Conservation (phyloP, 2,888 invertebrate species). For the Tineola bisselliella region DNA sequence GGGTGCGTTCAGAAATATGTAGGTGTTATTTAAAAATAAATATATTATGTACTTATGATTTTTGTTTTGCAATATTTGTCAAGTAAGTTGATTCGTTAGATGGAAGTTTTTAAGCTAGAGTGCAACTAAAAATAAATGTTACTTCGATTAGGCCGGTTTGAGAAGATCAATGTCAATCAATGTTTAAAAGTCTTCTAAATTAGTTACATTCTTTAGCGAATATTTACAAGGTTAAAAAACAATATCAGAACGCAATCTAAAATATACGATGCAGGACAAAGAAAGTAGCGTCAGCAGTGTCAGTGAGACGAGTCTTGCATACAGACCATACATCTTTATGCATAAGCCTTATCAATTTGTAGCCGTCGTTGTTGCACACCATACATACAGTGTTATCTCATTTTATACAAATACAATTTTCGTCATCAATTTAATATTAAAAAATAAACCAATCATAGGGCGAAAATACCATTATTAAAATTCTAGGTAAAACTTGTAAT, state of each 20-base stretch:
- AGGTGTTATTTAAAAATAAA: background rate
- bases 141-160: too few relatives aligned
- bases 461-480: too few relatives aligned
- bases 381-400: constrained; percentile 11
- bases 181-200: too few relatives aligned
- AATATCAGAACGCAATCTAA: constrained; percentile 4
- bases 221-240: too few relatives aligned
- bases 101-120: too few relatives aligned
- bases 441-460: too few relatives aligned
- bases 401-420: constrained; percentile 10
- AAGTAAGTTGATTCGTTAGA: too few relatives aligned
- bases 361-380: constrained; percentile 23
- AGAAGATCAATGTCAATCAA: too few relatives aligned
- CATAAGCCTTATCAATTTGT: constrained; percentile 51
- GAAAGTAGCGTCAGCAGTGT: background rate
- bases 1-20: background rate
- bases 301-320: background rate
- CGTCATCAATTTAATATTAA: background rate
- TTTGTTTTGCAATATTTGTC: too few relatives aligned
- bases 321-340: constrained; percentile 34
- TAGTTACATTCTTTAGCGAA: too few relatives aligned
- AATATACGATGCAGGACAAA: background rate
- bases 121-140: too few relatives aligned
- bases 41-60: background rate
- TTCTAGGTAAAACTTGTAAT: too few relatives aligned